A percentile compares a stretch with the other conserved stretches of the same genome.
phyloP scores from a whole-genome alignment of 2,113 vertebrate species.

The Orientallactaga bullata region DNA sequence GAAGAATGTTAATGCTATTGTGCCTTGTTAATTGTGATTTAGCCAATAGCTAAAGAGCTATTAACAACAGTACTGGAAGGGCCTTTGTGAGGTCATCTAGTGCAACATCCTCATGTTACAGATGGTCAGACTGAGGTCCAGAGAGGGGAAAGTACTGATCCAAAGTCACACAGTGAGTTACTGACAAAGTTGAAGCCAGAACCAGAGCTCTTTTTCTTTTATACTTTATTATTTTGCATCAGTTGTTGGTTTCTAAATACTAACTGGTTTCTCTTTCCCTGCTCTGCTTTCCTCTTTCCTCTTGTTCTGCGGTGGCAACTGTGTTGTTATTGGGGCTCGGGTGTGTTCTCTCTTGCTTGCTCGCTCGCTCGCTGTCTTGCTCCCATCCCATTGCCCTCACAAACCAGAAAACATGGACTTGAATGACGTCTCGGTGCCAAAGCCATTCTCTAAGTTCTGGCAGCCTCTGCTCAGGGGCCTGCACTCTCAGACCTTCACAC shows the following conservation, averaged over 20 bases:
- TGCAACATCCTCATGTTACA: slow-evolving; percentile 78
- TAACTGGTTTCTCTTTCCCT: slow-evolving; percentile 75
- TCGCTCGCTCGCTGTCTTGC: neutral
- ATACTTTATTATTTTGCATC: slow-evolving; percentile 55
- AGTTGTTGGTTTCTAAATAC: slow-evolving; percentile 63
- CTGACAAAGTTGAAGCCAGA: slow-evolving; percentile 75
- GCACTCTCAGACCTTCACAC: slow-evolving; percentile 90
- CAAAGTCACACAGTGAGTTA: slow-evolving; percentile 80
- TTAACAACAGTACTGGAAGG: slow-evolving; percentile 68
- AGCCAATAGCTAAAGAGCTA: slow-evolving; percentile 76
- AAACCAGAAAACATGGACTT: slow-evolving; percentile 84
- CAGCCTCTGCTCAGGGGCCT: slow-evolving; percentile 93
- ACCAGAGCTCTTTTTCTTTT: slow-evolving; percentile 70
- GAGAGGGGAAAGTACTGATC: slow-evolving; percentile 78
- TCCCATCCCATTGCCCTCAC: neutral
- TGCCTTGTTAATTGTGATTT: slow-evolving; percentile 75
- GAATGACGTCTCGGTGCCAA: slow-evolving; percentile 87
- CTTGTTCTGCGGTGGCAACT: slow-evolving; percentile 60
- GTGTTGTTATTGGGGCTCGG: slow-evolving; percentile 58
- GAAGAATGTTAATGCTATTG: slow-evolving; percentile 60
- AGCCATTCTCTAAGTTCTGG: slow-evolving; percentile 93
- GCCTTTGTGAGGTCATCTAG: slow-evolving; percentile 77
- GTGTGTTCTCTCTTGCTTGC: neutral
- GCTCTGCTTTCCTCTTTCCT: slow-evolving; percentile 66
- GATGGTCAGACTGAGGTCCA: slow-evolving; percentile 80